Base-by-base conservation (phyloP, 2,888 invertebrate species). In the Eristalis intricaria region DNA sequence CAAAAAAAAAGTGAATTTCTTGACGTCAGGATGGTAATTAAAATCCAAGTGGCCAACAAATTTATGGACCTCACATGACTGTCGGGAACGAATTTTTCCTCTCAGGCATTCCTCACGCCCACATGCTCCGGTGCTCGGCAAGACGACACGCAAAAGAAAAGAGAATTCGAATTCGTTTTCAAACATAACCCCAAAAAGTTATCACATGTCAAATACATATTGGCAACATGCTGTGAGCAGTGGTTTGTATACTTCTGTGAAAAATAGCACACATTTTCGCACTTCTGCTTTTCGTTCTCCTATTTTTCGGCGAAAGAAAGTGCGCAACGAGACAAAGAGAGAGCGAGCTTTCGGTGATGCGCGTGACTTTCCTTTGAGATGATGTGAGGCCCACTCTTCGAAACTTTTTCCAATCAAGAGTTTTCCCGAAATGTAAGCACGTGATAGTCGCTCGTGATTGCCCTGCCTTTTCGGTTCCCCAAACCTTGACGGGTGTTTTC, bases 381-480 rank as follows among this genome's bases (percentile, higher is more conserved):
- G 19, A 50, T 19, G 60, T 38, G 19, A 63, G 7, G n/a, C 76
- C 43, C 68, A 43, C 23, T 56, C 63, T 19, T 63, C 4, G 38
- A 29, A 63, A 29, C 10, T 3, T n/a, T 32, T 32, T 8, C 4
- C 32, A 8, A 32, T 8, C n/a, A 50, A n/a, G 15, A 40, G 4
- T 56, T 35, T 73, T 65, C 60, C n/a, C 13, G 15, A 26, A n/a
- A 56, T 8, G 26, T 58, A 58, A 50, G 73, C 80, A 80, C 80
- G 80, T 80, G 73, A 60, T 73, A 79, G 80, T 80, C 68, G 61
- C 38, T 74, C 69, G 80, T 74, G 63, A 74, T 74, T 35, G 63
- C n/a, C 81, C 61, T 69, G 69, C 56, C 74, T 22, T 40, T 43
- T 11, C 74, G 61, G 74, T 50, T 50, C 19, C 29, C 38, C 10